A percentile compares a stretch with the other conserved stretches of the same genome.
Conservation (phyloP, 2,113 vertebrate genomes). For the Cygnus buccinator region DNA sequence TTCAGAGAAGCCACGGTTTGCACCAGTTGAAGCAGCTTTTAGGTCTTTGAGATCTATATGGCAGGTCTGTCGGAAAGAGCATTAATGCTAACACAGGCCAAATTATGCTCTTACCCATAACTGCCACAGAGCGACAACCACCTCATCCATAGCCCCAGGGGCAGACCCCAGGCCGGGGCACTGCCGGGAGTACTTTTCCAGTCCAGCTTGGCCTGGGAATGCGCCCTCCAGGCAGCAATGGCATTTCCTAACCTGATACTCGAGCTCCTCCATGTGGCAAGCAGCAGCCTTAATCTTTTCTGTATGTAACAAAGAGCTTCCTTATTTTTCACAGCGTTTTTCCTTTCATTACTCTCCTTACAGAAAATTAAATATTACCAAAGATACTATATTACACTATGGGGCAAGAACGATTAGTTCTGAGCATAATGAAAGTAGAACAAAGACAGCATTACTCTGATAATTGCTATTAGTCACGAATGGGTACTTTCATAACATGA, state of each 20-base stretch:
- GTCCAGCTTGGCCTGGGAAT: fast-evolving
- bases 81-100: background rate
- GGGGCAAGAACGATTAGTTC: background rate
- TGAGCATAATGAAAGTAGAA: constrained; percentile 17
- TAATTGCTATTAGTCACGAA: constrained; percentile 15
- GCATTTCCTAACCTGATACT: constrained; percentile 61
- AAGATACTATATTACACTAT: background rate
- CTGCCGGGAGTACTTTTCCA: background rate
- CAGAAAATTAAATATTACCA: constrained; percentile 14
- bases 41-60: background rate
- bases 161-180: background rate
- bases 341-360: background rate
- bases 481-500: background rate
- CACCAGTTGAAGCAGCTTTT: background rate
- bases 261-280: constrained; percentile 78
- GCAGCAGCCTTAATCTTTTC: background rate
- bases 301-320: background rate
- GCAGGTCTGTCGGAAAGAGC: background rate
- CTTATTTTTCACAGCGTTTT: background rate
- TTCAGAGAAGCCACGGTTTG: background rate
- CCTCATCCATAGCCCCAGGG: background rate
- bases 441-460: constrained; percentile 5
- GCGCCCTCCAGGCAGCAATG: background rate
- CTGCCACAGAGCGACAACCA: background rate
- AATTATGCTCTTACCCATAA: background rate